phyloP scores from a whole-genome alignment of 2,888 invertebrate species.

The Ochropacha duplaris region DNA sequence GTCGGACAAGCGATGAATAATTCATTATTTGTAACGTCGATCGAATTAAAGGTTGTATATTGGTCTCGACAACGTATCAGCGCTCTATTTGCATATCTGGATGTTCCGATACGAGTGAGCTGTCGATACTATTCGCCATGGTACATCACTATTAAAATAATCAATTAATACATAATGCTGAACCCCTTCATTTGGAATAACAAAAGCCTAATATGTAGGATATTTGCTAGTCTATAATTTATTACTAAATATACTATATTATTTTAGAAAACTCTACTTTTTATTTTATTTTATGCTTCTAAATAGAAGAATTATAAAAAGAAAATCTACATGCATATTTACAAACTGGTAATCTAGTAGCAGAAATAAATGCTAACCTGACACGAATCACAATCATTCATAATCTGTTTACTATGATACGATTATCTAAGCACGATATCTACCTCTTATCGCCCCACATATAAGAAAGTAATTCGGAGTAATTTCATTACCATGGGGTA shows the following conservation, averaged over 20 bases:
- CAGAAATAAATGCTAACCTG: conserved; percentile 25
- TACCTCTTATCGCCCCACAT: conserved; percentile 9
- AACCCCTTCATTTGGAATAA: neutral
- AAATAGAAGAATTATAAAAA: neutral
- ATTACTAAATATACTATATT: too few species aligned
- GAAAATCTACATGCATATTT: neutral
- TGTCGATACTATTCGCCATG: conserved; percentile 31
- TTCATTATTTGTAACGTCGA: conserved; percentile 58
- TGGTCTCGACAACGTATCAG: conserved; percentile 49
- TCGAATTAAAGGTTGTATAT: conserved; percentile 62
- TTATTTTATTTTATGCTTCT: too few species aligned
- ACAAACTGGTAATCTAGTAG: conserved; percentile 8
- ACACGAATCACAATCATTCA: conserved; percentile 37
- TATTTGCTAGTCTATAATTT: too few species aligned
- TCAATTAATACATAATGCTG: neutral
- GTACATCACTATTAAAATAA: conserved; percentile 21
- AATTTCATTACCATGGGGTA: neutral
- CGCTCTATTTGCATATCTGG: conserved; percentile 67
- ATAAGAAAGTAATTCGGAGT: neutral
- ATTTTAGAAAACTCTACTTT: too few species aligned
- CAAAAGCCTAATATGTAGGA: neutral
- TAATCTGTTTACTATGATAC: conserved; percentile 23
- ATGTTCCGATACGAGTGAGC: conserved; percentile 40
- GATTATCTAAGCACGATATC: conserved; percentile 50
- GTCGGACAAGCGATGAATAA: conserved; percentile 59